Evolutionary conservation across 2,888 invertebrate species (phyloP).

Genomic region (Netelia inedita): DNA sequence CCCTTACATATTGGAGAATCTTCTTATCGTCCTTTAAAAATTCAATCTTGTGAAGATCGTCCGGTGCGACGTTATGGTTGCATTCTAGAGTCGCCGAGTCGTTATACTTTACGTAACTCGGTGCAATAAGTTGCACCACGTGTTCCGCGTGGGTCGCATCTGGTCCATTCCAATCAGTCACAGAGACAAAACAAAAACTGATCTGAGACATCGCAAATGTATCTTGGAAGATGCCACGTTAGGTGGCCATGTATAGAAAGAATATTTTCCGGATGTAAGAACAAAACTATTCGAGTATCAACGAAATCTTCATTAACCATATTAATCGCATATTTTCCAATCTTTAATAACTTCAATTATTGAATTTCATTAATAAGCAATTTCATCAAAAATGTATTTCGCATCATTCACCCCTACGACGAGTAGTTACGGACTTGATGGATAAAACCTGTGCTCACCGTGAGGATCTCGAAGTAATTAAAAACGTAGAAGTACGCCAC

Average conservation of each 20-base stretch:
- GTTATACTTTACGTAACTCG: constrained; percentile 90
- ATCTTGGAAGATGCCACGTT: neutral
- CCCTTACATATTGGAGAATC: constrained; percentile 93
- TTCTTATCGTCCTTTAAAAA: constrained; percentile 90
- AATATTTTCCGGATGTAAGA: constrained; percentile 6
- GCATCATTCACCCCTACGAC: too few relatives aligned
- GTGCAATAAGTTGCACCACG: constrained; percentile 88
- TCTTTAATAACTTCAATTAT: too few relatives aligned
- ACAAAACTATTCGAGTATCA: constrained; percentile 12
- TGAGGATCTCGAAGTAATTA: neutral
- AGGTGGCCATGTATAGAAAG: neutral
- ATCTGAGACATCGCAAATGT: constrained; percentile 33
- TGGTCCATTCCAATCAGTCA: constrained; percentile 53
- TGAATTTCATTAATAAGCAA: too few relatives aligned
- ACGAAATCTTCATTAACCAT: too few relatives aligned
- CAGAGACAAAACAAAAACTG: constrained; percentile 26
- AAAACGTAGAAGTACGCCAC: neutral
- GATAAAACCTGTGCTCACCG: neutral
- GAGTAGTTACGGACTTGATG: neutral
- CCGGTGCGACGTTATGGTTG: constrained; percentile 91
- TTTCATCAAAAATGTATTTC: too few relatives aligned
- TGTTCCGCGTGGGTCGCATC: constrained; percentile 73
- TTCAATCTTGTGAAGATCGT: constrained; percentile 92
- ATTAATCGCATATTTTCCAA: too few relatives aligned
- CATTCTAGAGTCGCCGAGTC: constrained; percentile 91